Evolutionary conservation across 2,113 vertebrate species (phyloP).

Genomic region (Aegotheles bennettii): DNA sequence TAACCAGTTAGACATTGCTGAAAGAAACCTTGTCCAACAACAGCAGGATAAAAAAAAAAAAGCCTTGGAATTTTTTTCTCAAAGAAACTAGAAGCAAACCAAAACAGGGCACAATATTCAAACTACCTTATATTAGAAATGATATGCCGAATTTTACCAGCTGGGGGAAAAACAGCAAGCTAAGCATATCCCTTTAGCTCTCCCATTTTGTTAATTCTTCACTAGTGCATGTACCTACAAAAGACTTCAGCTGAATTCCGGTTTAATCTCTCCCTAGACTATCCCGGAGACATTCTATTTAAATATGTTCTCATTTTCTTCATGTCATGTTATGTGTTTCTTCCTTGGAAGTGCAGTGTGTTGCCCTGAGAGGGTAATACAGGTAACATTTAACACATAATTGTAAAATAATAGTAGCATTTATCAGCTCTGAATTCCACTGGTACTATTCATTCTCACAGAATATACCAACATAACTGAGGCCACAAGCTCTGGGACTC

Average conservation of each 20-base stretch:
- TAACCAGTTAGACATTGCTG: neutral
- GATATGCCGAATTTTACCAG: neutral
- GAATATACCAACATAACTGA: neutral
- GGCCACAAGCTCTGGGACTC: neutral
- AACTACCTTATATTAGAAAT: neutral
- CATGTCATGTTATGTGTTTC: neutral
- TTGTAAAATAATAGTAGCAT: slow-evolving; percentile 6
- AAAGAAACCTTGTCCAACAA: neutral
- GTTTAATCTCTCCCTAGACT: slow-evolving; percentile 35
- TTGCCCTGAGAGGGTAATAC: slow-evolving; percentile 12
- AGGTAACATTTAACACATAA: neutral
- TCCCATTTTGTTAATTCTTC: neutral
- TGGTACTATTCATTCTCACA: neutral
- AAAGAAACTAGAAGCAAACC: neutral
- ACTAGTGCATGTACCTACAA: neutral
- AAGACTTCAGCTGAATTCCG: slow-evolving; percentile 1
- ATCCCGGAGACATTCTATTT: neutral
- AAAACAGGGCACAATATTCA: neutral
- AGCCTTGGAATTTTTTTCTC: neutral
- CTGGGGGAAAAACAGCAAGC: neutral
- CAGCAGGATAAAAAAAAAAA: neutral
- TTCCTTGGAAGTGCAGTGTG: neutral
- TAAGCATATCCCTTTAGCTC: neutral
- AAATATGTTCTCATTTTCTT: slow-evolving; percentile 34
- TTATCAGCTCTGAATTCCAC: neutral